These are phyloP conservation scores for Drosophila mercatorum DNA, from an alignment of 2,888 invertebrate species.

Conservation along the genomic window DNA sequence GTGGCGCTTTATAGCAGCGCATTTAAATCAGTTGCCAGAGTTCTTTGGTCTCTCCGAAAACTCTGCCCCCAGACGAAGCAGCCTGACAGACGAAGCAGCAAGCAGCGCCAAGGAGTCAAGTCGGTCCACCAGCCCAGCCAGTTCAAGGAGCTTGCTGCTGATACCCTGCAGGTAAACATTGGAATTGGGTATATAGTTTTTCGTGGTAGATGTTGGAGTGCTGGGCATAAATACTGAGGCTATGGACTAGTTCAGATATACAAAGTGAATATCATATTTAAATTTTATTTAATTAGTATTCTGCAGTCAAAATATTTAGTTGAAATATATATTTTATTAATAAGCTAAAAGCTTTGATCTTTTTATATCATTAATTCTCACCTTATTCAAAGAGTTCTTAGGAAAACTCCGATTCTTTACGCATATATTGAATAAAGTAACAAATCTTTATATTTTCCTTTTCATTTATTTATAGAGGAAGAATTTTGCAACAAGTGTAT, in stretches of 20 bases:
- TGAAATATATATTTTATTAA: no score
- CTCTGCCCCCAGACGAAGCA: constrained; percentile 18
- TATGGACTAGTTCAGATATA: neutral
- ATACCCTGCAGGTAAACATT: constrained; percentile 7
- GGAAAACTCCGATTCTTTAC: no score
- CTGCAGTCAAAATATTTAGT: neutral
- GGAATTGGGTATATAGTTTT: neutral
- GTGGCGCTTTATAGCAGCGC: constrained; percentile 70
- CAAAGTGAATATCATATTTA: neutral
- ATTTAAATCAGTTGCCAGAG: constrained; percentile 71
- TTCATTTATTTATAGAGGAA: no score
- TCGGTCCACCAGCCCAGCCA: constrained; percentile 11
- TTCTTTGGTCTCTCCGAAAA: constrained; percentile 36
- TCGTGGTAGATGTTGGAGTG: neutral
- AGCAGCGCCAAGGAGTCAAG: constrained; percentile 29
- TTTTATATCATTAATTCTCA: no score
- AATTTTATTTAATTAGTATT: neutral
- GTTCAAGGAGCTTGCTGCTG: neutral
- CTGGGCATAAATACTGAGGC: no score
- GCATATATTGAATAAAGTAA: no score
- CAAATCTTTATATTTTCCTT: no score
- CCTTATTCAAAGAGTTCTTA: no score
- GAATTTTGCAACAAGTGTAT: no score
- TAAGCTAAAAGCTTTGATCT: no score
- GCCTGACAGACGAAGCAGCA: constrained; percentile 16